Base-by-base conservation (phyloP, 2,113 vertebrate genomes). In the Salvator merianae region DNA sequence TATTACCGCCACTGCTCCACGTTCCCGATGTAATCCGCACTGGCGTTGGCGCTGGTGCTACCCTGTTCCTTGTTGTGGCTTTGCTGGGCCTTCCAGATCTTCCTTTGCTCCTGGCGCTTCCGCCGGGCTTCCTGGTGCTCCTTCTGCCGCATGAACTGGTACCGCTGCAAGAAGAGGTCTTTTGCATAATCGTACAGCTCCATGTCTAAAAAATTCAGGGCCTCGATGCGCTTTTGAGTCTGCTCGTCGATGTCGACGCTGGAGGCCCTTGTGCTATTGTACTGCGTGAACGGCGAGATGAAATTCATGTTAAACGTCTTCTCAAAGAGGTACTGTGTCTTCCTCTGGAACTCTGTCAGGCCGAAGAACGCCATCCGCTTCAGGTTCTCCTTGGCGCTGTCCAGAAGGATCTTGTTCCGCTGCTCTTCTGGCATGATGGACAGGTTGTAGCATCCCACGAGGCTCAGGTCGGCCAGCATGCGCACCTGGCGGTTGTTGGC, bases 271-370 rank as follows among this genome's bases (percentile, higher is more conserved):
- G 99, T 99, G 92, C 98, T 98, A 0, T 99, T 99, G 82, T 98
- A 98, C 93, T 99, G 99, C 0, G 97, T 99, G 96, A 99, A 99
- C 0, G 98, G 98, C 0, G 97, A 97, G 66, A 99, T 99, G 94
- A 99, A 99, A 92, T 97, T 97, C 96, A 99, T 96, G 91, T 95
- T 97, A 95, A 99, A 99, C 79, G 98, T 99, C 81, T 97, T 97
- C 91, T 99, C 98, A 55, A 99, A 99, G 84, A 99, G 95, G 91
- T 99, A 99, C 94, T 99, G 99, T 84, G 98, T 99, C 93, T 99
- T 99, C 34, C 99, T 97, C 90, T 99, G 99, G 92, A 98, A 99
- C 81, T 99, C 99, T 0, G 99, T 99, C 75, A 99, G 97, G 78
- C 99, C 99, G 0, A 97, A 99, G 94, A 99, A 99, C 5, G 98